phyloP scores from a whole-genome alignment of 2,797 vertebrate genomes.

The Mus spretus region DNA sequence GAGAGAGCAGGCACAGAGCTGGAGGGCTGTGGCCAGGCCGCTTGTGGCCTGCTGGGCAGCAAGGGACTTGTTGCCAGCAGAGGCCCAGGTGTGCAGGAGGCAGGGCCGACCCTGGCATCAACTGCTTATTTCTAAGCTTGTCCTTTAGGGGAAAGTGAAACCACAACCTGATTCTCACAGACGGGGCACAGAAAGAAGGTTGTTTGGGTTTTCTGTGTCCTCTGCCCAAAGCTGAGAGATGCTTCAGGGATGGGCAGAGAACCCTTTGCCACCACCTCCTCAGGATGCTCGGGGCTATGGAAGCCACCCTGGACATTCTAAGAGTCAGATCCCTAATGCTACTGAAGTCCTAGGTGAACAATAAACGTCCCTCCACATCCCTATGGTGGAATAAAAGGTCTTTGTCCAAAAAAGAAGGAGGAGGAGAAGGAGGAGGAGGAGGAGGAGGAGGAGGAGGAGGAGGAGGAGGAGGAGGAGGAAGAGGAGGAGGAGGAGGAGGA shows the following conservation, averaged over 20 bases:
- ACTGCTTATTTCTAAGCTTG: neutral
- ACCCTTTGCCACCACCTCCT: neutral
- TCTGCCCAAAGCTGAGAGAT: neutral
- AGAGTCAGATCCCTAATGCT: neutral
- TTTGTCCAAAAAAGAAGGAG: neutral
- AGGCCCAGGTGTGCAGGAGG: neutral
- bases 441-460: too few species aligned
- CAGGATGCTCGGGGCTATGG: neutral
- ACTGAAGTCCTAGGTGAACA: neutral
- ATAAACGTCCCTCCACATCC: neutral
- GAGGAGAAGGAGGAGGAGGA: too few species aligned
- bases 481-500: too few species aligned
- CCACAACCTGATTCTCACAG: neutral
- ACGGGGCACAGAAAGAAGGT: neutral
- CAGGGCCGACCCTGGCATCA: fast-evolving
- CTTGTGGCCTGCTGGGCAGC: neutral
- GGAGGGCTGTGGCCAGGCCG: too few species aligned
- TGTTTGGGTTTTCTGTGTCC: neutral
- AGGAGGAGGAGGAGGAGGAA: too few species aligned
- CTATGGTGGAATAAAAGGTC: conserved; percentile 49
- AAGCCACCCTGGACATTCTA: neutral
- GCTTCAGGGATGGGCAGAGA: neutral
- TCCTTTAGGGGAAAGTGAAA: neutral
- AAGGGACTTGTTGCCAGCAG: neutral
- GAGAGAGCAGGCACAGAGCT: too few species aligned